Percentiles rank a stretch among this genome's conserved stretches.
Conservation (phyloP, 2,797 vertebrate species). For the Passerculus sandwichensis region DNA sequence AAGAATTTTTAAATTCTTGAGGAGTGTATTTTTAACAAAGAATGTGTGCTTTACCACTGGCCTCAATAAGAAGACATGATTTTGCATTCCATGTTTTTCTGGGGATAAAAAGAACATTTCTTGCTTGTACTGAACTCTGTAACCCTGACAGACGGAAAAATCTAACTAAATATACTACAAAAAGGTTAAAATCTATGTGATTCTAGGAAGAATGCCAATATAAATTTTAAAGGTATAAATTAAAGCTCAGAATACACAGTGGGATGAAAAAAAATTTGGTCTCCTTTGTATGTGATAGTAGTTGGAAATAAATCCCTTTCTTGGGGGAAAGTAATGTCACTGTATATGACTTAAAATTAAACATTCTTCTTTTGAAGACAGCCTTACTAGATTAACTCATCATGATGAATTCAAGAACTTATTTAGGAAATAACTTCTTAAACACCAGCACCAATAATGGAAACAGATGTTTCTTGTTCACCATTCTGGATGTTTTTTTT, state of each 20-base stretch:
- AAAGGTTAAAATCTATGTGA: not conserved
- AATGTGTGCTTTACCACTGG: not conserved
- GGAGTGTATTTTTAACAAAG: not conserved
- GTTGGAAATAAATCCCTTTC: conserved; percentile 2
- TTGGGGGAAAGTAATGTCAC: not conserved
- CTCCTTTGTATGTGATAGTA: not conserved
- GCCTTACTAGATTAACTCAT: not conserved
- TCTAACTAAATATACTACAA: not conserved
- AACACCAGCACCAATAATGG: not conserved
- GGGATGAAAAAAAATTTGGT: not conserved
- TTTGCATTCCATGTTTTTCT: not conserved
- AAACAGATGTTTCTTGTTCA: not conserved
- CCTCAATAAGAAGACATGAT: not conserved
- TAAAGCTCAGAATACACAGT: not conserved
- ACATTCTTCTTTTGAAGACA: not conserved
- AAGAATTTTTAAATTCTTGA: not conserved
- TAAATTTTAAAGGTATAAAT: not conserved
- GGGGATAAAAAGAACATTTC: not conserved
- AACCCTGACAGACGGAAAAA: not conserved
- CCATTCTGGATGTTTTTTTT: not conserved
- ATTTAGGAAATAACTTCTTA: not conserved
- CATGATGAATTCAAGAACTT: not conserved
- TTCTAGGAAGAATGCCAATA: conserved; percentile 12
- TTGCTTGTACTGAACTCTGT: not conserved
- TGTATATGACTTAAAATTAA: not conserved